Percentiles rank a stretch among this genome's conserved stretches.
Evolutionary conservation across 2,888 invertebrate species (phyloP).

Genomic region (Epistrophe grossulariae): DNA sequence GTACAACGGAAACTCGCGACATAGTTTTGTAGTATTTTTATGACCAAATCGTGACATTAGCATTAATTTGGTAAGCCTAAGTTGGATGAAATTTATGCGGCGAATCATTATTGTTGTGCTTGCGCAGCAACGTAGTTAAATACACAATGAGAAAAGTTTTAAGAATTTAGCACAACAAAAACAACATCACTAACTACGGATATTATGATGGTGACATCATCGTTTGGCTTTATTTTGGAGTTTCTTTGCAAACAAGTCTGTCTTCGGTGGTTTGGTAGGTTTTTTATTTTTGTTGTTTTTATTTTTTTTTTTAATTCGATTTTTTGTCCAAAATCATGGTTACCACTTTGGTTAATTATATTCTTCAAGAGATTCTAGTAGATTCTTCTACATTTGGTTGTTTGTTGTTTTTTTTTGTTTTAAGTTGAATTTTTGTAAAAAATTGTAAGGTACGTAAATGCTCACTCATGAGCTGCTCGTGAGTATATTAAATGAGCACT

Average conservation of each 20-base stretch:
- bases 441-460: too few species aligned
- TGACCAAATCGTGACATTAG: constrained; percentile 62
- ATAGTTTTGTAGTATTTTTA: constrained; percentile 48
- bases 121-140: not conserved
- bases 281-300: constrained; percentile 12
- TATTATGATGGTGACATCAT: constrained; percentile 59
- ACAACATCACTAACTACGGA: not conserved
- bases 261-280: constrained; percentile 54
- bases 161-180: constrained; percentile 34
- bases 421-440: too few species aligned
- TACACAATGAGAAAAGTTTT: constrained; percentile 22
- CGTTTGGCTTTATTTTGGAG: constrained; percentile 47
- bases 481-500: too few species aligned
- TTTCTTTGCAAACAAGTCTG: constrained; percentile 16
- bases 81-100: constrained; percentile 38
- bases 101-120: constrained; percentile 14
- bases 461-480: too few species aligned
- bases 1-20: constrained; percentile 45
- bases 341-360: not conserved
- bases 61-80: constrained; percentile 51
- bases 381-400: too few species aligned
- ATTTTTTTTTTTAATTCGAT: too few species aligned
- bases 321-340: not conserved
- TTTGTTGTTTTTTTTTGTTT: too few species aligned
- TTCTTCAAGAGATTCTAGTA: too few species aligned